Evolutionary conservation across 2,797 vertebrate genomes (phyloP).

Genomic region (Syngnathus acus): DNA sequence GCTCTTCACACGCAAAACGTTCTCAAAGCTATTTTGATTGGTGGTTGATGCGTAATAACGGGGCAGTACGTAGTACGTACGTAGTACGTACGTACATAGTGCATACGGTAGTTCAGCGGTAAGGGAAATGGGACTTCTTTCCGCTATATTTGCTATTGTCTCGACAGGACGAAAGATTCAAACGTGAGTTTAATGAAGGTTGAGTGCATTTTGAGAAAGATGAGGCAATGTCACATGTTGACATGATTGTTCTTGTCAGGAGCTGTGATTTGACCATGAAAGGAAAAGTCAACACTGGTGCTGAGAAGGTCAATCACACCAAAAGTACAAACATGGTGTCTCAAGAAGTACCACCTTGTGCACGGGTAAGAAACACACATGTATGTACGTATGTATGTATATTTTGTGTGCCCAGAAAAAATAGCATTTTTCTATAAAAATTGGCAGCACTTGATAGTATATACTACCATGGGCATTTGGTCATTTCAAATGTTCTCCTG

Average conservation of each 20-base stretch:
- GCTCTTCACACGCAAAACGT: not conserved
- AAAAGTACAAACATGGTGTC: slow-evolving; percentile 78
- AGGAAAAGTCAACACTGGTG: slow-evolving; percentile 70
- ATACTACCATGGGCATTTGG: not conserved
- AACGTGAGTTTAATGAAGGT: not conserved
- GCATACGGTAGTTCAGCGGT: no score
- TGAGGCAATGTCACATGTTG: not conserved
- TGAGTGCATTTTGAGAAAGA: not conserved
- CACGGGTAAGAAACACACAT: slow-evolving; percentile 64
- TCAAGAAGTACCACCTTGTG: slow-evolving; percentile 66
- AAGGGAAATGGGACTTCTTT: no score
- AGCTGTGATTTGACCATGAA: slow-evolving; percentile 80
- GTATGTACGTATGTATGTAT: not conserved
- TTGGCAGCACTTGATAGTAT: no score
- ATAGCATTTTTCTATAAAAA: no score
- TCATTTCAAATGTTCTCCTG: not conserved
- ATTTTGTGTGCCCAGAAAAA: no score
- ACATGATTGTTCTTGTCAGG: slow-evolving; percentile 22
- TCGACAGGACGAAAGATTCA: not conserved
- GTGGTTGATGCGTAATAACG: not conserved
- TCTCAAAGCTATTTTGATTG: not conserved
- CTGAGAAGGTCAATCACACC: slow-evolving; percentile 61
- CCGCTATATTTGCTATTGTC: not conserved
- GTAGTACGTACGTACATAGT: no score
- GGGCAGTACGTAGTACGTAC: no score